Base-by-base conservation (phyloP, 2,113 vertebrate species). In the Engraulis encrasicolus region DNA sequence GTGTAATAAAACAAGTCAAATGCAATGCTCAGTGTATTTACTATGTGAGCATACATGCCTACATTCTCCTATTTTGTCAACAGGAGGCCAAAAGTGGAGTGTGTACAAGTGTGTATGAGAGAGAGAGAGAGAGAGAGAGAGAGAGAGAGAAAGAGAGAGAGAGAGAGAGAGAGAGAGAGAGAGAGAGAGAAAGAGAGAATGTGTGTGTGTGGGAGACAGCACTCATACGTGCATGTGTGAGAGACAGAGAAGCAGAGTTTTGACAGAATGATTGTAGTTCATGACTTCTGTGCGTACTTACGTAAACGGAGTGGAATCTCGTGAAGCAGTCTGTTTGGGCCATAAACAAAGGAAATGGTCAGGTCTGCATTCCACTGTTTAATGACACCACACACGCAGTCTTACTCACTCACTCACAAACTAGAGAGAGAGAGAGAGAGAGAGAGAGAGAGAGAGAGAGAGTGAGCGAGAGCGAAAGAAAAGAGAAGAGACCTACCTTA, bases 251-350 rank as follows among this genome's bases (percentile, higher is more conserved):
- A n/a, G 2, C 9, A 6, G 18, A 9, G 23, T 58, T 61, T 18
- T 34, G 66, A 74, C 66, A 74, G 66, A 17, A 74, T 74, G 66
- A 38, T 52, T 23, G 34, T 17, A 18, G 48, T 48, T 1, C 37
- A 82, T 54, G 66, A 74, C 14, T 58, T 3, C 66, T 38, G 14
- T n/a, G 78, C n/a, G 14, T n/a, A 97, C 98, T 96, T 90, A 99
- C 97, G 92, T 89, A 91, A 99, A 99, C 0, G 97, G 96, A 87
- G 97, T 98, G 71, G 95, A 95, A 92, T 99, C 97, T 88, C 94
- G 94, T 83, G 94, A 95, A 85, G 94, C 87, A 19, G 95, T 91
- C 97, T 98, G 86, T 40, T n/a, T 15, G 0, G 52, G 45, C 19
- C 77, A 89, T 50, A 79, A 78, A 78, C 11, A 15, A 78, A 78